These are phyloP conservation scores for Gymnocypris eckloni DNA, from an alignment of 2,797 vertebrate genomes.

Conservation along the genomic window DNA sequence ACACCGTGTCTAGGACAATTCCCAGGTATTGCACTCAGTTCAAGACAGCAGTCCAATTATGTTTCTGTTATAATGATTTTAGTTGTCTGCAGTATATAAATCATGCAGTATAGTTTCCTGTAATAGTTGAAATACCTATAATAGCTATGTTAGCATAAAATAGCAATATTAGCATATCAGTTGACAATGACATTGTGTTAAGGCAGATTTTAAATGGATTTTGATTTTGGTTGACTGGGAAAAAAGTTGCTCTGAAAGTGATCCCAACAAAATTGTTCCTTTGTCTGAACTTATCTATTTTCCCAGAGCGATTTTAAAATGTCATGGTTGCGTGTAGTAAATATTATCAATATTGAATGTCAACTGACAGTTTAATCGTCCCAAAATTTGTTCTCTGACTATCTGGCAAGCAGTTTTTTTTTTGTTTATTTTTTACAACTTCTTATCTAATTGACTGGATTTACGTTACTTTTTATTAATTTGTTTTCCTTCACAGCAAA, in stretches of 20 bases:
- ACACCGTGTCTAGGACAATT: no score
- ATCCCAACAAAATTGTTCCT: background rate
- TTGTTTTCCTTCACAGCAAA: no score
- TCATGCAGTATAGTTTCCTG: no score
- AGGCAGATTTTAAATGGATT: background rate
- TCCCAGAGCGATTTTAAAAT: no score
- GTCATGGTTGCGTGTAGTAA: no score
- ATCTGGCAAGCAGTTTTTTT: background rate
- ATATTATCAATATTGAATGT: background rate
- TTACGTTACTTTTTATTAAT: background rate
- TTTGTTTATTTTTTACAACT: background rate
- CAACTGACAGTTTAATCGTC: background rate
- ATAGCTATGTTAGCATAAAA: no score
- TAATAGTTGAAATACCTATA: no score
- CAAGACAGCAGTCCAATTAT: no score
- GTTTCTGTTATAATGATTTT: no score
- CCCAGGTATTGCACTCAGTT: no score
- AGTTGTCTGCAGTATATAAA: no score
- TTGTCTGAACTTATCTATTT: background rate
- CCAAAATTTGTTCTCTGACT: background rate
- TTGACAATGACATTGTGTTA: background rate
- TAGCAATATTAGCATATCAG: no score
- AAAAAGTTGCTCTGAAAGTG: background rate
- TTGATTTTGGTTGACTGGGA: background rate
- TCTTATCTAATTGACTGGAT: background rate